These are phyloP conservation scores for Montipora foliosa DNA, from an alignment of 64 coral and sea anemone species.

Conservation along the genomic window DNA sequence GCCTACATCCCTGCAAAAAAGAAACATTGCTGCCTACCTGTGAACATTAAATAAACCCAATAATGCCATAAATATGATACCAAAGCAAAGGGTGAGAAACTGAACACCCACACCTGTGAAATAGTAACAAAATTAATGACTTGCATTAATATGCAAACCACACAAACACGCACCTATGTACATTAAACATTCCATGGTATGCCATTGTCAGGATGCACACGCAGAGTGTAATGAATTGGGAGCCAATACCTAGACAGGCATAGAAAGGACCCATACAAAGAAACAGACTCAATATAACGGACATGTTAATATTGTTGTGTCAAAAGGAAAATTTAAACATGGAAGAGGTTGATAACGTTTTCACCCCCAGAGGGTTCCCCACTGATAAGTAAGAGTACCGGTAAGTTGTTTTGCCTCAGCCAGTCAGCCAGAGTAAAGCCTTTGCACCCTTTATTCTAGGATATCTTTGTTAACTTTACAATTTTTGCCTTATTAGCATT, in stretches of 20 bases:
- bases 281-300: too few relatives aligned
- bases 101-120: conserved; percentile 85
- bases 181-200: conserved; percentile 44
- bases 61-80: conserved; percentile 95
- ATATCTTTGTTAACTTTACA: too few relatives aligned
- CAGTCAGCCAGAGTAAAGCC: too few relatives aligned
- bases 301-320: too few relatives aligned
- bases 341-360: too few relatives aligned
- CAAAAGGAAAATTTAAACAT: too few relatives aligned
- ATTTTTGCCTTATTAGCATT: too few relatives aligned
- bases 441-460: too few relatives aligned
- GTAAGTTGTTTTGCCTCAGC: too few relatives aligned
- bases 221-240: conserved; percentile 35
- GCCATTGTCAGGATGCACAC: conserved; percentile 9
- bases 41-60: conserved; percentile 99
- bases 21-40: conserved; percentile 61
- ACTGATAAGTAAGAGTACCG: too few relatives aligned
- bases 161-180: conserved; percentile 16
- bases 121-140: neutral
- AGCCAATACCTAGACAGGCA: conserved; percentile 35
- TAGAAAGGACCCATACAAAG: neutral
- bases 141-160: neutral
- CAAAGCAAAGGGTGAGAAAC: conserved; percentile 96
- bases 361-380: too few relatives aligned
- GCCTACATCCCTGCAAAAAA: neutral